phyloP scores from a whole-genome alignment of 2,113 vertebrate genomes.

The Physeter macrocephalus region DNA sequence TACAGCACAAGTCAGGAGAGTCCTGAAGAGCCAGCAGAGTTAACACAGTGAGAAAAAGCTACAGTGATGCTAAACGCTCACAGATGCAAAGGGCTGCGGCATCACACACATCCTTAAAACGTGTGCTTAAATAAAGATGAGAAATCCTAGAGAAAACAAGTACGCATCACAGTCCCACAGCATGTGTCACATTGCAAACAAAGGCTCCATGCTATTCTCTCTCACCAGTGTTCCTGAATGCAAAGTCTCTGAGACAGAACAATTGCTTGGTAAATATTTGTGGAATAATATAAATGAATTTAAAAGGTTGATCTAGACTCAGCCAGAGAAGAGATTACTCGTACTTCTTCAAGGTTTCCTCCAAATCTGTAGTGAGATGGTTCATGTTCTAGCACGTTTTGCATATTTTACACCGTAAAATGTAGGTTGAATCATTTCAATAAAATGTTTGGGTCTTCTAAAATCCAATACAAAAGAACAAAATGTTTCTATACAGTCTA shows the following conservation, averaged over 20 bases:
- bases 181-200: not conserved
- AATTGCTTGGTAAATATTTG: not conserved
- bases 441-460: not conserved
- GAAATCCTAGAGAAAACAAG: not conserved
- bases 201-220: fast-evolving
- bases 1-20: not conserved
- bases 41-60: not conserved
- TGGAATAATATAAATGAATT: not conserved
- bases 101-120: not conserved
- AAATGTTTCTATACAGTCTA: not conserved
- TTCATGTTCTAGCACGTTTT: fast-evolving
- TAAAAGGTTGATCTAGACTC: not conserved
- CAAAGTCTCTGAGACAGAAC: not conserved
- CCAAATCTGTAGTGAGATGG: not conserved
- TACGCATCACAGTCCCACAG: not conserved
- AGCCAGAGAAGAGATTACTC: not conserved
- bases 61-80: not conserved
- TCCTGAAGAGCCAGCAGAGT: fast-evolving
- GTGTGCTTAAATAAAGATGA: not conserved
- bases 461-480: not conserved
- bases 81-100: not conserved
- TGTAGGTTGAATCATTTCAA: not conserved
- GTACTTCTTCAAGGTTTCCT: not conserved
- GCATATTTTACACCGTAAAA: not conserved
- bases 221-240: fast-evolving